Evolutionary conservation across 2,888 invertebrate species (phyloP), one percentile per base, ranked within the genome.

Genomic region (Pterostichus niger): DNA sequence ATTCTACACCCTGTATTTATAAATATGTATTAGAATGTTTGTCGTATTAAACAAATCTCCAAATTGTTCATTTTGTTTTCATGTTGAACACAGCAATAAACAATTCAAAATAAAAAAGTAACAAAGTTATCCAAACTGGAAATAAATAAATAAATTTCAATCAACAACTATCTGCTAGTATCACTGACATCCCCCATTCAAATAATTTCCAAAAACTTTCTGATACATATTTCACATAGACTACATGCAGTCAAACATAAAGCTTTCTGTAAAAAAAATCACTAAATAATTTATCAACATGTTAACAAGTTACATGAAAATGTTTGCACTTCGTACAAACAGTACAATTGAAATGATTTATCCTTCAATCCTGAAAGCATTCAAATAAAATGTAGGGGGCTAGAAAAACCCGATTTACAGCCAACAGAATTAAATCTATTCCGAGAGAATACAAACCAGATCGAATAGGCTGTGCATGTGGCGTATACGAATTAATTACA

Each of bases 401-500:
- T 52, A 52, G 52, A 52, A 40, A 40, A 40, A n/a, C 13, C 52
- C 52, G 52, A 52, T 52, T 52, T 40, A 40, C 40, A 40, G 40
- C 40, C 40, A n/a, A n/a, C 13, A 13, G 52, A 52, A 13, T 52
- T 52, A 52, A 52, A 52, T 52, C 52, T 52, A 52, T 6, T 11
- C 10, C n/a, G 13, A 11, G 52, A 52, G 13, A 52, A 52, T 52
- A 52, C n/a, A 52, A 46, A 46, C 52, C n/a, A n/a, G 13, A 13
- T 13, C 13, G 52, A 15, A 33, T 64, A 64, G 59, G 64, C 64
- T 7, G 46, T 17, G 78, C 79, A 79, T 49, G 64, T 46, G 61
- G 61, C 46, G 64, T 79, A 31, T 46, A 44, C 17, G 64, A 79
- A 79, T 79, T 79, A 79, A 79, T 79, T 79, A 79, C 79, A 44